Evolutionary conservation across 2,113 vertebrate species (phyloP), one percentile per base, ranked within the genome.

Genomic region (Anser cygnoides): DNA sequence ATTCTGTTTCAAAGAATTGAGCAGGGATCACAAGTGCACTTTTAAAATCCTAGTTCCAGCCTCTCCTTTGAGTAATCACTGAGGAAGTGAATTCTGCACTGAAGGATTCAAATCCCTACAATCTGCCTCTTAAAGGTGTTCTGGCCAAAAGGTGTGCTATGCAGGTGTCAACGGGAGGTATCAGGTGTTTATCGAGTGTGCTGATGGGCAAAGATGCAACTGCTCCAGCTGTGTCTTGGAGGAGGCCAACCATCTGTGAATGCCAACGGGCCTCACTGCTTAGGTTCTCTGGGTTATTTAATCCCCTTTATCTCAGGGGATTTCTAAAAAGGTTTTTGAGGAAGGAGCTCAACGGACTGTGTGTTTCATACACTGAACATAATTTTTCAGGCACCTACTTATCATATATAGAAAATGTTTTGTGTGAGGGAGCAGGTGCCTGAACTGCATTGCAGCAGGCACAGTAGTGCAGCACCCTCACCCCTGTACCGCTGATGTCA

Each of bases 401-500:
- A 4, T 57, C 43, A 18, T 15, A 4, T 22, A 16, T 3, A 63
- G 61, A 31, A 63, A 50, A 28, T 7, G 10, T n/a, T 67, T 74
- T 0, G 2, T 1, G 3, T 41, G 44, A 61, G 9, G 39, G 13
- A 44, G 39, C 39, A 18, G 70, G 31, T 76, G 26, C 52, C 63
- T 49, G 35, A 39, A 26, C 29, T 71, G 85, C 37, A 29, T 3
- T 61, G 50, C 39, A 75, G 61, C 61, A 86, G 50, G 43, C 54
- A 55, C n/a, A 1, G 16, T 35, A 18, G 20, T n/a, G 44, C 29
- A 19, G 78, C 52, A 19, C 31, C 25, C 43, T 65, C 50, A 10
- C 18, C 43, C 41, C 41, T 31, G 37, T 16, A 4, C 9, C 10
- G 0, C 41, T 43, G 3, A 25, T 5, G 76, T 23, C 3, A 9